A percentile compares a stretch with the other conserved stretches of the same genome.
Evolutionary conservation across 2,797 vertebrate genomes (phyloP).

Genomic region (Phrynocephalus guinanensis): DNA sequence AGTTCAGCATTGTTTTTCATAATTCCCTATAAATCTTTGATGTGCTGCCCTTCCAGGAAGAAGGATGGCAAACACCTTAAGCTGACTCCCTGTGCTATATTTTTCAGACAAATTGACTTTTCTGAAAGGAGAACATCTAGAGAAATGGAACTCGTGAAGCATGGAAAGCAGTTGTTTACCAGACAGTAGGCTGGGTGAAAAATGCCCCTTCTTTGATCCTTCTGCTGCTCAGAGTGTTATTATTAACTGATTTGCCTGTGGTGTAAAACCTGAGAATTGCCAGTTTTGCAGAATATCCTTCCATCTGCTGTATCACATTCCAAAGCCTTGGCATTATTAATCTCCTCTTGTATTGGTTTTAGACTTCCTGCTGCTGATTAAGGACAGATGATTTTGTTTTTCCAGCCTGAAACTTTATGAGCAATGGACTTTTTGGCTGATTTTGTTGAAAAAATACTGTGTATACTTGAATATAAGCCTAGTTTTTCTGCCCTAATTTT

Average conservation of each 20-base stretch:
- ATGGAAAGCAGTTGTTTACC: slow-evolving; percentile 20
- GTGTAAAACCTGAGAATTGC: slow-evolving; percentile 22
- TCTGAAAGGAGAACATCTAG: slow-evolving; percentile 43
- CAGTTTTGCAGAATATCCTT: slow-evolving; percentile 28
- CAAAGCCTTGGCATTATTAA: slow-evolving; percentile 24
- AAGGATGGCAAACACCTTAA: slow-evolving; percentile 33
- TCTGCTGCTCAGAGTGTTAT: not conserved
- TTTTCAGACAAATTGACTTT: slow-evolving; percentile 39
- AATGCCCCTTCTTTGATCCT: slow-evolving; percentile 9
- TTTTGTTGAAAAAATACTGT: not conserved
- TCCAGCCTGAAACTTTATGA: slow-evolving; percentile 14
- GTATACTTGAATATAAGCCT: too few relatives aligned
- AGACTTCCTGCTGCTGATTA: slow-evolving; percentile 35
- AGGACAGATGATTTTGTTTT: slow-evolving; percentile 18
- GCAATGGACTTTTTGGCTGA: not conserved
- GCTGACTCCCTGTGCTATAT: slow-evolving; percentile 2
- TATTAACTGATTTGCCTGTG: slow-evolving; percentile 32
- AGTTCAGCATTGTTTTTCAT: slow-evolving; percentile 46
- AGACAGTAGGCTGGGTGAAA: slow-evolving; percentile 36
- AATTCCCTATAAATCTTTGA: slow-evolving; percentile 43
- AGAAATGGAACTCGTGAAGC: slow-evolving; percentile 12
- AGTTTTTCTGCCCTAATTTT: too few relatives aligned
- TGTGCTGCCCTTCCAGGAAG: slow-evolving; percentile 21
- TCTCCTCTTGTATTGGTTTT: slow-evolving; percentile 12
- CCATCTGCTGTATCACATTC: slow-evolving; percentile 37